Evolutionary conservation across 2,113 vertebrate genomes (phyloP).

Genomic region (Podocnemis expansa): DNA sequence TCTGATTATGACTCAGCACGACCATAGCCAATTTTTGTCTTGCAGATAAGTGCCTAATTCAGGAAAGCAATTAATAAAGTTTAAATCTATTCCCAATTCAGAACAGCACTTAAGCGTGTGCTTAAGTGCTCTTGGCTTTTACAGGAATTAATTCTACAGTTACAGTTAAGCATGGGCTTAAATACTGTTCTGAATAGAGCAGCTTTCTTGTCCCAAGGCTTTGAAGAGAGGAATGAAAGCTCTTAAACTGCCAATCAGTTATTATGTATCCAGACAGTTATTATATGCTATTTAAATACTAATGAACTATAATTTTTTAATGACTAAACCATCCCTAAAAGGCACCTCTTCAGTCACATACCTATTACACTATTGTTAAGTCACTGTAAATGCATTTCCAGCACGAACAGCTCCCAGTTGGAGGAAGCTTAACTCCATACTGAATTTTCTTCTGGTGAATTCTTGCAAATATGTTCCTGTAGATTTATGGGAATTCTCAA

Average conservation of each 20-base stretch:
- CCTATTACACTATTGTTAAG: conserved; percentile 10
- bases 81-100: neutral
- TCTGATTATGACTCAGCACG: neutral
- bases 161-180: neutral
- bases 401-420: neutral
- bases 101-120: neutral
- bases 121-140: neutral
- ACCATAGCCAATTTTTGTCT: neutral
- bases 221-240: neutral
- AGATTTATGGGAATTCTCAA: neutral
- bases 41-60: neutral
- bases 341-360: neutral
- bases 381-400: conserved; percentile 19
- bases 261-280: conserved; percentile 1
- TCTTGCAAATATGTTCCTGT: neutral
- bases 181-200: neutral
- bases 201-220: neutral
- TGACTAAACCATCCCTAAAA: conserved; percentile 37
- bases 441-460: conserved; percentile 27
- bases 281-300: conserved; percentile 2
- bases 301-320: conserved; percentile 50
- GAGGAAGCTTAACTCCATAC: conserved; percentile 45
- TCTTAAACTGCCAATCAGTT: neutral
- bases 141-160: neutral
- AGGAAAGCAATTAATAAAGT: neutral